Evolutionary conservation across 2,888 invertebrate genomes (phyloP).

Genomic region (Pseudococcus viburni): DNA sequence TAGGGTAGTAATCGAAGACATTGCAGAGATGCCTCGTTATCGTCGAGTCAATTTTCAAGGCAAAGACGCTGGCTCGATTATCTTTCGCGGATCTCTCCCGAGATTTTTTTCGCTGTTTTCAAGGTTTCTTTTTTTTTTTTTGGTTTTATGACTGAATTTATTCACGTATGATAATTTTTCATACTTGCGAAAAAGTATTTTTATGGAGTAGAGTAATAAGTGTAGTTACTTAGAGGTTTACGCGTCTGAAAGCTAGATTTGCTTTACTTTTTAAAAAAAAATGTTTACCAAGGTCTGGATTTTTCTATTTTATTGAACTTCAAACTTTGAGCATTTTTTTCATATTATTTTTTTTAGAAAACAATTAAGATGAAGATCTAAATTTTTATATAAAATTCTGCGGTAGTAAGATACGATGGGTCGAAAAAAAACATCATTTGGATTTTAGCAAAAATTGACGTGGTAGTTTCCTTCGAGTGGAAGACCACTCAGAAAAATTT

Average conservation of each 20-base stretch:
- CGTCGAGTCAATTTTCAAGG: slow-evolving; percentile 5
- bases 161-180: slow-evolving; percentile 20
- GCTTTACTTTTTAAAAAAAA: not conserved
- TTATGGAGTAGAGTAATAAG: not conserved
- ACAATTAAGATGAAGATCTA: too few species aligned
- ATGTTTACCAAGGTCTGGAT: not conserved
- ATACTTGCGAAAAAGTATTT: not conserved
- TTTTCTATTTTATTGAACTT: not conserved
- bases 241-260: not conserved
- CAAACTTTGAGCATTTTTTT: not conserved
- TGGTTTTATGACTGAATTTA: not conserved
- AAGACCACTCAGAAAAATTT: too few species aligned
- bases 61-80: not conserved
- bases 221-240: not conserved
- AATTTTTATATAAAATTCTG: too few species aligned
- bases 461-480: too few species aligned
- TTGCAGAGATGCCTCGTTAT: not conserved
- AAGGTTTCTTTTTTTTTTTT: not conserved
- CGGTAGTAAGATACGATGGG: too few species aligned
- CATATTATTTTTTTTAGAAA: too few species aligned
- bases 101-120: not conserved
- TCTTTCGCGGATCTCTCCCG: not conserved
- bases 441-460: too few species aligned
- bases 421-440: too few species aligned
- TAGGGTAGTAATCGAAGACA: not conserved